A percentile compares a stretch with the other conserved stretches of the same genome.
Conservation (phyloP, 2,888 invertebrate genomes). For the Celastrina argiolus region DNA sequence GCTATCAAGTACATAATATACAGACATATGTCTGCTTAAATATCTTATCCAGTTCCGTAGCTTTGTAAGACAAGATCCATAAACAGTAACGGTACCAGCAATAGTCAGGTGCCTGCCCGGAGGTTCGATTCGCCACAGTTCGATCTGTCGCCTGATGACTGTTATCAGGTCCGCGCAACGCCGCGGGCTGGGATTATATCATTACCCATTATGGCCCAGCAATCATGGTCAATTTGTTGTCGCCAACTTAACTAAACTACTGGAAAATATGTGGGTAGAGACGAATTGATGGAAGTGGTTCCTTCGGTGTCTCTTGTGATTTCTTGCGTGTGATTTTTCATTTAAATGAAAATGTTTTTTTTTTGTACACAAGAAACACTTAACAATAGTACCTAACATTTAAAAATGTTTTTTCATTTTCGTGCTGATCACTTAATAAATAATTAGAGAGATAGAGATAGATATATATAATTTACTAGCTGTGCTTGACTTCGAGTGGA, state of each 20-base stretch:
- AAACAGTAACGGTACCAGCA: conserved; percentile 30
- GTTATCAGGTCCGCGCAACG: conserved; percentile 47
- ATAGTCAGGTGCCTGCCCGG: conserved; percentile 34
- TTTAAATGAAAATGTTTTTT: no score
- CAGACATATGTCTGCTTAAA: no score
- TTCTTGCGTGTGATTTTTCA: no score
- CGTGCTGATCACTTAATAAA: no score
- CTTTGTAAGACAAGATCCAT: not conserved
- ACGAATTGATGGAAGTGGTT: not conserved
- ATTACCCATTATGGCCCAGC: conserved; percentile 43
- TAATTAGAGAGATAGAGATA: no score
- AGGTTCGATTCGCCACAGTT: conserved; percentile 55
- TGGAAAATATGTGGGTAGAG: not conserved
- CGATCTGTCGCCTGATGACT: conserved; percentile 49
- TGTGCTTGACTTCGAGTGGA: no score
- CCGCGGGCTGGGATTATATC: conserved; percentile 66
- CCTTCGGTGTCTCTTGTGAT: no score
- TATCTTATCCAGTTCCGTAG: not conserved
- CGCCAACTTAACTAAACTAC: conserved; percentile 37
- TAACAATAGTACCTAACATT: no score
- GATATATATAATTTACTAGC: no score
- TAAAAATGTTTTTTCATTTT: no score
- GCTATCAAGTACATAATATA: no score
- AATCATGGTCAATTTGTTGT: conserved; percentile 18
- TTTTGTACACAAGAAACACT: no score